phyloP scores from a whole-genome alignment of 2,113 vertebrate species.

The Macquaria australasica region DNA sequence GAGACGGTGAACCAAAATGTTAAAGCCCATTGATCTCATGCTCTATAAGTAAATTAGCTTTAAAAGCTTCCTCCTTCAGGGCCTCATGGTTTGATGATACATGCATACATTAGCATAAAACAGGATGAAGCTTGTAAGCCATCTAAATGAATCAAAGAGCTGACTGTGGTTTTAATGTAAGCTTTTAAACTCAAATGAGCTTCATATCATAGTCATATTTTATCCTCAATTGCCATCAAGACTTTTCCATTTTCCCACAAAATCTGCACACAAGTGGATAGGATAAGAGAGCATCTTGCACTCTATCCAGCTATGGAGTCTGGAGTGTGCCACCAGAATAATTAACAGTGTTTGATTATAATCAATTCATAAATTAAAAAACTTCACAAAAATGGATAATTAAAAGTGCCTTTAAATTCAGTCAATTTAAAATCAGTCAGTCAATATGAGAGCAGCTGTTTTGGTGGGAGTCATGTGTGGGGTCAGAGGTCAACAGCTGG shows the following conservation, averaged over 20 bases:
- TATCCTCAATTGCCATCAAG: background rate
- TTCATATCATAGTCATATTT: background rate
- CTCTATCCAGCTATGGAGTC: background rate
- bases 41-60: constrained; percentile 16
- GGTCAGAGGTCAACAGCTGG: background rate
- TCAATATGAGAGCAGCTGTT: too few relatives aligned
- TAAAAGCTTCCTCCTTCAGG: background rate
- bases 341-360: background rate
- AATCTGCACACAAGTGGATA: too few relatives aligned
- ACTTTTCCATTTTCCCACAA: too few relatives aligned
- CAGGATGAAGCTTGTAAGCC: constrained; percentile 6
- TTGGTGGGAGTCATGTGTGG: background rate
- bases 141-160: background rate
- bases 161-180: constrained; percentile 15
- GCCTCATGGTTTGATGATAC: background rate
- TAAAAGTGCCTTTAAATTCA: too few relatives aligned
- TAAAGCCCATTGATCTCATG: background rate
- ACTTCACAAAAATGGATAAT: too few relatives aligned
- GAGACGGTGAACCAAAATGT: background rate
- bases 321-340: background rate
- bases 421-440: too few relatives aligned
- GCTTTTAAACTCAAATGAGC: constrained; percentile 21
- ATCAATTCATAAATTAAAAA: too few relatives aligned
- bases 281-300: background rate
- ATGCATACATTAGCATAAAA: constrained; percentile 37